Base-by-base conservation (phyloP, 2,797 vertebrate genomes). In the Nannoperca australis region DNA sequence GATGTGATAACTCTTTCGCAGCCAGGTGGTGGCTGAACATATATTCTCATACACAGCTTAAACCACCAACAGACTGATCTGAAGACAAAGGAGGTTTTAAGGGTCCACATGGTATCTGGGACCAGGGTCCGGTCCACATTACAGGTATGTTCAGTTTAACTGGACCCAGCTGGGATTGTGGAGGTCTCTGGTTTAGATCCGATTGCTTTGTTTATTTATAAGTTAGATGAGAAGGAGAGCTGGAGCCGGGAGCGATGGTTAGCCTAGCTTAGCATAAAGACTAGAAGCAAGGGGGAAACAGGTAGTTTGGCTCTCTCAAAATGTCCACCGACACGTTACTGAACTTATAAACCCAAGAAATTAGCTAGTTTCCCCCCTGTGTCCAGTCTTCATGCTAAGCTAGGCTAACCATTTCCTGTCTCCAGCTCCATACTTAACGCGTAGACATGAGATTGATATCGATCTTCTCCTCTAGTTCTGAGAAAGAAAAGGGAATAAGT, bases 241-340 rank as follows among this genome's bases (percentile, higher is more conserved):
- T 20, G 32, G n/a, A 42, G 3, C 5, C 1, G 15, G 15, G 27
- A 63, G 61, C n/a, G n/a, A 14, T 49, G 44, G n/a, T 64, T 49
- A 64, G 44, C 42, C 3, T n/a, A 63, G 30, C 30, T 49, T 49
- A 64, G 30, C 62, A 49, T 49, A 49, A 64, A 34, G 18, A 49
- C 11, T 3, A 14, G 27, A 12, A 18, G 15, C 22, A 10, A 4
- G 12, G 8, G n/a, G 13, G 38, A 9, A 24, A 44, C 24, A 30
- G 47, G 18, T 20, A 20, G 15, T 17, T 15, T 30, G 36, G 14
- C 13, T 62, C 36, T 24, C 36, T 40, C 1, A 7, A 22, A n/a
- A 40, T 58, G 20, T 10, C 1, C n/a, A 32, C 44, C 17, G 1
- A 32, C 42, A 47, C 22, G 40, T 42, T 36, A 36, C 22, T 51